Conservation (phyloP, 2,888 invertebrate genomes). For the Aromia moschata region DNA sequence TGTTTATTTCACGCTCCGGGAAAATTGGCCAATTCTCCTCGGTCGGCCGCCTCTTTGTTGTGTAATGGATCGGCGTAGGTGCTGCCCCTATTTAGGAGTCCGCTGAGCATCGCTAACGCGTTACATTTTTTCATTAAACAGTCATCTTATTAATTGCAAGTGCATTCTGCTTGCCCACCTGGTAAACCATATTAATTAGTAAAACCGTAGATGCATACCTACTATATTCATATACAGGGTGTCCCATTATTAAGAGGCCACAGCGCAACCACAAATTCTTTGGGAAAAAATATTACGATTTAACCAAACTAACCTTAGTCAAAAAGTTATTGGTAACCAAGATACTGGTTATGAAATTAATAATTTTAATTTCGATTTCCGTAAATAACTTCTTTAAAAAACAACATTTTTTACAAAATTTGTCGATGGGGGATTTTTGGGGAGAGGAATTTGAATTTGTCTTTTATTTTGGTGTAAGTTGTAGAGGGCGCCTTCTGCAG, state of each 20-base stretch:
- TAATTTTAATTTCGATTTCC: too few species aligned
- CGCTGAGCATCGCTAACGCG: background rate
- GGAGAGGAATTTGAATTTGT: too few species aligned
- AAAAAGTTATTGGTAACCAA: too few species aligned
- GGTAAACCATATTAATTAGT: background rate
- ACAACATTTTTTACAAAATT: background rate
- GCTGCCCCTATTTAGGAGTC: background rate
- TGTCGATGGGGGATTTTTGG: background rate
- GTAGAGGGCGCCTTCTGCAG: too few species aligned
- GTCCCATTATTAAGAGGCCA: too few species aligned
- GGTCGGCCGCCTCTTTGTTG: constrained; percentile 11
- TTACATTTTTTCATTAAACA: background rate
- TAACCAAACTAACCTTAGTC: too few species aligned
- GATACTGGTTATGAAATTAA: too few species aligned
- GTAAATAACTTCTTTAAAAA: too few species aligned
- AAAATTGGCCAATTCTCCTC: constrained; percentile 23
- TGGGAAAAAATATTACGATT: too few species aligned
- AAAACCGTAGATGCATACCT: background rate
- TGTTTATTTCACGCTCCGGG: constrained; percentile 4
- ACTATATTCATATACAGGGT: too few species aligned
- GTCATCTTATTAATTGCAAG: background rate
- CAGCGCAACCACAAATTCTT: too few species aligned
- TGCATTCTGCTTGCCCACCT: background rate
- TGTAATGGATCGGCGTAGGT: background rate
- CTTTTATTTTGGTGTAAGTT: too few species aligned